A percentile compares a stretch with the other conserved stretches of the same genome.
Evolutionary conservation across 2,113 vertebrate genomes (phyloP).

Genomic region (Ammodytes marinus): DNA sequence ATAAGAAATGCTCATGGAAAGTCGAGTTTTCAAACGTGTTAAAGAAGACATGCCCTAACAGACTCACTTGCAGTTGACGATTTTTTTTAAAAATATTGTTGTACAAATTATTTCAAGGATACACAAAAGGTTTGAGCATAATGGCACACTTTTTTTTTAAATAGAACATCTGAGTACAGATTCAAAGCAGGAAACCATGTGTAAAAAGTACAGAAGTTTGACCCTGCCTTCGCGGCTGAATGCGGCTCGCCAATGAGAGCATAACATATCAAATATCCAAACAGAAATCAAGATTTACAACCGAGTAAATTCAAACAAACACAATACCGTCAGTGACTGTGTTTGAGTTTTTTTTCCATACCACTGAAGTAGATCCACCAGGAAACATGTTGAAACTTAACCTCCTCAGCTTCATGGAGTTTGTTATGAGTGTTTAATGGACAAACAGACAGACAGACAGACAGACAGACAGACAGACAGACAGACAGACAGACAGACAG

Average conservation of each 20-base stretch:
- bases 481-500: too few species aligned
- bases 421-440: not conserved
- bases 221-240: not conserved
- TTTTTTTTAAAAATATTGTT: not conserved
- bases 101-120: not conserved
- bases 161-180: not conserved
- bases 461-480: too few species aligned
- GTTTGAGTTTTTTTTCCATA: conserved; percentile 6
- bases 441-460: too few species aligned
- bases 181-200: not conserved
- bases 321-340: not conserved
- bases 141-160: not conserved
- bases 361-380: not conserved
- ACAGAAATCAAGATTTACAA: not conserved
- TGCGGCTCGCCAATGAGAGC: not conserved
- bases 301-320: not conserved
- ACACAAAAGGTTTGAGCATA: not conserved
- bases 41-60: not conserved
- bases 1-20: not conserved
- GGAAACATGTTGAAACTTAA: conserved; percentile 3
- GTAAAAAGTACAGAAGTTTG: not conserved
- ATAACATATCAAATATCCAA: not conserved
- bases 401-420: not conserved
- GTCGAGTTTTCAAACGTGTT: not conserved
- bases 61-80: not conserved